Evolutionary conservation across 2,113 vertebrate species (phyloP).

Genomic region (Tamias sibiricus): DNA sequence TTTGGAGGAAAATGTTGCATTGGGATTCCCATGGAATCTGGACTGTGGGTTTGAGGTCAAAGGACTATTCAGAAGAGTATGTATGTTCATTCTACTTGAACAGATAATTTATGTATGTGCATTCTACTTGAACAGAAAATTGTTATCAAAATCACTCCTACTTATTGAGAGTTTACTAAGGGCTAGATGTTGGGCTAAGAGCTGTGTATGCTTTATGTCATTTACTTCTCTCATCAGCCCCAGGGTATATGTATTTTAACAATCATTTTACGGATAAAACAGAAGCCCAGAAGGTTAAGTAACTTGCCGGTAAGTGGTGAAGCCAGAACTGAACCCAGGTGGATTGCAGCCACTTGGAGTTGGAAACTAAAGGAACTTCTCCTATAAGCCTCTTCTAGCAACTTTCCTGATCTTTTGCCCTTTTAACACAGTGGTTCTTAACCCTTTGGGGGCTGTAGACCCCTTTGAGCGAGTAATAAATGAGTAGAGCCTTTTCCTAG

Average conservation of each 20-base stretch:
- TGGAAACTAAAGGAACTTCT: neutral
- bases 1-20: neutral
- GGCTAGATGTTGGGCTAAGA: neutral
- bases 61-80: neutral
- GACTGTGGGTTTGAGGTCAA: neutral
- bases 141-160: neutral
- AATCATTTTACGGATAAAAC: neutral
- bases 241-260: neutral
- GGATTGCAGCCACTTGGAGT: neutral
- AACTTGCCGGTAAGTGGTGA: neutral
- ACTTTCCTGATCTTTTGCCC: neutral
- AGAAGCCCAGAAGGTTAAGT: neutral
- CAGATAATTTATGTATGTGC: neutral
- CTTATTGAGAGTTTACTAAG: neutral
- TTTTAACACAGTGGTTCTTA: neutral
- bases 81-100: neutral
- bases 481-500: neutral
- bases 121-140: neutral
- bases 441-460: neutral
- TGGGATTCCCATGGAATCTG: neutral
- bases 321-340: neutral
- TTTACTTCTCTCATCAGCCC: neutral
- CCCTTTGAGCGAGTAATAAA: neutral
- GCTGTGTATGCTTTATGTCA: neutral
- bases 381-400: neutral